A percentile compares a stretch with the other conserved stretches of the same genome.
Conservation (phyloP, 2,113 vertebrate genomes). For the Strix uralensis region DNA sequence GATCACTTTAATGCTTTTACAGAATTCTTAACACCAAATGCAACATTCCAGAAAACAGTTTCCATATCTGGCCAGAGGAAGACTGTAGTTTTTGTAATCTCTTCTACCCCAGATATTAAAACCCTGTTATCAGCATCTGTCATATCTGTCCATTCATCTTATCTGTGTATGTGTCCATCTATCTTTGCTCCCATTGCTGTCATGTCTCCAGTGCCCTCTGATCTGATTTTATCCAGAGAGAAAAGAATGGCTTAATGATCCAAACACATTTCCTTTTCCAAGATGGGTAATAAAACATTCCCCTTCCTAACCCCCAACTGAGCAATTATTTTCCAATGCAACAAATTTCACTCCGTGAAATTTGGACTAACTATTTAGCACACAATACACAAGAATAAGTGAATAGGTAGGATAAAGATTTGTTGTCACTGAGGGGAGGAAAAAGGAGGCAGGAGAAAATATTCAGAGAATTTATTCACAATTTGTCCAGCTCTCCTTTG, state of each 20-base stretch:
- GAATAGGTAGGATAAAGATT: neutral
- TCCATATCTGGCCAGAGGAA: neutral
- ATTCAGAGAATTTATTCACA: neutral
- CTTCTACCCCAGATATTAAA: constrained; percentile 1
- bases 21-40: neutral
- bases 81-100: neutral
- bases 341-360: neutral
- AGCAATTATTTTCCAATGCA: constrained; percentile 39
- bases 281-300: constrained; percentile 6
- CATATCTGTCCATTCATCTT: constrained; percentile 33
- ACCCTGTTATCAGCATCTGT: constrained; percentile 14
- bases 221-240: constrained; percentile 28
- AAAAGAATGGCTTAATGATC: constrained; percentile 43
- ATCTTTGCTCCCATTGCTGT: neutral
- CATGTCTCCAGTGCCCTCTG: constrained; percentile 15
- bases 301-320: neutral
- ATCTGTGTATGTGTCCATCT: neutral
- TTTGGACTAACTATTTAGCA: neutral
- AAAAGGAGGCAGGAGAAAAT: neutral
- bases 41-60: neutral
- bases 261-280: neutral
- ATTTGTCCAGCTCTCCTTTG: neutral
- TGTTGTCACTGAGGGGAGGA: neutral
- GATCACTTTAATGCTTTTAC: neutral
- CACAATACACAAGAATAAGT: neutral